A percentile compares a stretch with the other conserved stretches of the same genome.
Conservation (phyloP, 2,113 vertebrate genomes). For the Cavia porcellus region DNA sequence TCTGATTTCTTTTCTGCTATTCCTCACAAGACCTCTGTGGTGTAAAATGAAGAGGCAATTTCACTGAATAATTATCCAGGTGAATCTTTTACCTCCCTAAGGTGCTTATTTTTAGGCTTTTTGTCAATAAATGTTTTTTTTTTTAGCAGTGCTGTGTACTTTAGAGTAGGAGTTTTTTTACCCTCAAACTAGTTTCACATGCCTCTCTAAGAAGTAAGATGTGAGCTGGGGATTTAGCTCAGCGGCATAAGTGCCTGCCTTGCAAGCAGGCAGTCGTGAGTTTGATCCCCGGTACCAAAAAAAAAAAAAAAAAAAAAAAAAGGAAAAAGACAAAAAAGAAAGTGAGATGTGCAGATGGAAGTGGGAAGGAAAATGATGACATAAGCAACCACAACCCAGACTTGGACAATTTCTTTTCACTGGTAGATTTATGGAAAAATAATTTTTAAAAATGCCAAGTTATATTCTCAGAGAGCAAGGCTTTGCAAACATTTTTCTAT, state of each 20-base stretch:
- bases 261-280: too few relatives aligned
- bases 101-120: constrained; percentile 81
- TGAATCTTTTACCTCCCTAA: constrained; percentile 70
- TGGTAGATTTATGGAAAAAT: background rate
- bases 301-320: too few relatives aligned
- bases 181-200: constrained; percentile 79
- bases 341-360: constrained; percentile 7
- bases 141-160: constrained; percentile 72
- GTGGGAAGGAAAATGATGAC: background rate
- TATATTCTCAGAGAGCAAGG: background rate
- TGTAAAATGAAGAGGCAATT: constrained; percentile 72
- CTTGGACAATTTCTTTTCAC: background rate
- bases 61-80: constrained; percentile 79
- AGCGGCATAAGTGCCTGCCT: too few relatives aligned
- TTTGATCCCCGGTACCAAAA: too few relatives aligned
- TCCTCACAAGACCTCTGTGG: constrained; percentile 77
- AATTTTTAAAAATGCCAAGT: background rate
- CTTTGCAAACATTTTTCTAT: constrained; percentile 43
- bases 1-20: constrained; percentile 79
- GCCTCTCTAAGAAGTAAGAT: constrained; percentile 74
- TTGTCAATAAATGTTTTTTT: constrained; percentile 85
- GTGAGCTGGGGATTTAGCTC: too few relatives aligned
- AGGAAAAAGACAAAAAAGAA: too few relatives aligned
- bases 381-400: background rate
- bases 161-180: constrained; percentile 74